A percentile compares a stretch with the other conserved stretches of the same genome.
Evolutionary conservation across 2,888 invertebrate species (phyloP).

Genomic region (Ochropacha duplaris): DNA sequence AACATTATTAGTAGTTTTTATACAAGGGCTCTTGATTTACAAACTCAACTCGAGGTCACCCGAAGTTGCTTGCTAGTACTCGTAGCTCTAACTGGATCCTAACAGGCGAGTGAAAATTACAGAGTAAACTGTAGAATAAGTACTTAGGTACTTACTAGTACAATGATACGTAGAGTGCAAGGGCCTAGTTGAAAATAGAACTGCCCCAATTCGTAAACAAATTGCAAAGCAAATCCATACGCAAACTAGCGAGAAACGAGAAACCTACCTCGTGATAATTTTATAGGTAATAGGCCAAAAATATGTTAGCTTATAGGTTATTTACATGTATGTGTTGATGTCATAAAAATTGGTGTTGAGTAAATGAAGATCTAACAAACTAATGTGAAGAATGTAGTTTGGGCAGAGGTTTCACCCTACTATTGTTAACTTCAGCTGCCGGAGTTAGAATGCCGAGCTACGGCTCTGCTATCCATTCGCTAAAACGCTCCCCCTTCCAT

Average conservation of each 20-base stretch:
- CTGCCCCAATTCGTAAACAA: too few relatives aligned
- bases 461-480: too few relatives aligned
- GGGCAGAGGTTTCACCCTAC: too few relatives aligned
- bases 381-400: too few relatives aligned
- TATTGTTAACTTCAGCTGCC: too few relatives aligned
- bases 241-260: not conserved
- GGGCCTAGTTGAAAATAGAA: constrained; percentile 16
- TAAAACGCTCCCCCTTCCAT: too few relatives aligned
- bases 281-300: too few relatives aligned
- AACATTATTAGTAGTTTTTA: constrained; percentile 30
- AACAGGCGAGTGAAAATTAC: constrained; percentile 60
- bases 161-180: constrained; percentile 42
- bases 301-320: too few relatives aligned
- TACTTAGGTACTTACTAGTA: constrained; percentile 53
- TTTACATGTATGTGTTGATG: not conserved
- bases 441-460: too few relatives aligned
- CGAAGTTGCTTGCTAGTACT: constrained; percentile 34
- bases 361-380: too few relatives aligned
- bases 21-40: constrained; percentile 27
- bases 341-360: not conserved
- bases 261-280: not conserved
- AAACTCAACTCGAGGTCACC: constrained; percentile 35
- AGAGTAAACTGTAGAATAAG: constrained; percentile 57
- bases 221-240: not conserved
- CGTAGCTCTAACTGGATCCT: constrained; percentile 40